phyloP scores from a whole-genome alignment of 2,113 vertebrate species.

The Campylomormyrus numenius region DNA sequence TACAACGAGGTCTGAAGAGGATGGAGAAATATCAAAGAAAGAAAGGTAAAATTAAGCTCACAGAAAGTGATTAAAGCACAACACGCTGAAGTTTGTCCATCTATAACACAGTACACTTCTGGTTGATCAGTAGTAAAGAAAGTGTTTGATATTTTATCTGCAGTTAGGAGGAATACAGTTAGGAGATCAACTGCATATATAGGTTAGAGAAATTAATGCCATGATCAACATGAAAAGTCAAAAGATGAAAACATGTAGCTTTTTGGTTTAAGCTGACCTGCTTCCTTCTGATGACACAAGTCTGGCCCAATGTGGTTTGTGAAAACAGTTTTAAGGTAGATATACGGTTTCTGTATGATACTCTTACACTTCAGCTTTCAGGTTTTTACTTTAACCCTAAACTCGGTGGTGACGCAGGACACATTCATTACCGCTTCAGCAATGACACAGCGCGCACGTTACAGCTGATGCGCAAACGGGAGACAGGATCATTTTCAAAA shows the following conservation, averaged over 20 bases:
- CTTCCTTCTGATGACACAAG: neutral
- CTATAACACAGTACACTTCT: neutral
- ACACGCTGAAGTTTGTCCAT: neutral
- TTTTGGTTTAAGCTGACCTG: neutral
- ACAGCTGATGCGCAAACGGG: neutral
- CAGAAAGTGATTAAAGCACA: neutral
- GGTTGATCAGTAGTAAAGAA: neutral
- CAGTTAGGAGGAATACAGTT: neutral
- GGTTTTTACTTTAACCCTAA: neutral
- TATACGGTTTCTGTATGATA: neutral
- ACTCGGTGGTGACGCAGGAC: neutral
- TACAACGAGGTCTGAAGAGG: neutral
- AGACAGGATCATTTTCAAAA: neutral
- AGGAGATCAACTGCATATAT: neutral
- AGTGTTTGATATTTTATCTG: neutral
- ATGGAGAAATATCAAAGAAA: neutral
- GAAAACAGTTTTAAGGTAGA: neutral
- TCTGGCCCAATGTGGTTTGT: neutral
- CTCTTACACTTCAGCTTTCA: neutral
- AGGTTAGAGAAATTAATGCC: neutral
- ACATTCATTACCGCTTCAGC: neutral
- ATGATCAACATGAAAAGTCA: neutral
- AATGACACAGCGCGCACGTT: neutral
- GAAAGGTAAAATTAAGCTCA: neutral
- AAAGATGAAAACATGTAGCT: neutral